These are phyloP conservation scores for Macrobrachium nipponense DNA, from an alignment of 1,140 invertebrate species.

Conservation along the genomic window DNA sequence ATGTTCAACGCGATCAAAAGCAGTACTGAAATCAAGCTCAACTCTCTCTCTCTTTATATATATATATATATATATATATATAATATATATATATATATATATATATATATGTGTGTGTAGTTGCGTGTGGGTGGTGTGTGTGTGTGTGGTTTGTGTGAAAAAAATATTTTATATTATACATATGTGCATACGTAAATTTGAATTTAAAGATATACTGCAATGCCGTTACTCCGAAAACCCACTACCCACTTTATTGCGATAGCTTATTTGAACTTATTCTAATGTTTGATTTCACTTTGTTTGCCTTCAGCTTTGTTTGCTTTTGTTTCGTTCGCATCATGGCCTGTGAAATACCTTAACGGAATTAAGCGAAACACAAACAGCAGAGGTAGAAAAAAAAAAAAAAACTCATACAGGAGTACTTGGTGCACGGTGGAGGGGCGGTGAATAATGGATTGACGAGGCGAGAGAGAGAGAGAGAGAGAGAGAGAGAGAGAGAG, in stretches of 20 bases:
- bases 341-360: neutral
- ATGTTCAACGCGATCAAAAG: too few relatives aligned
- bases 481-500: neutral
- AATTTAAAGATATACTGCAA: neutral
- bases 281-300: too few relatives aligned
- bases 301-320: too few relatives aligned
- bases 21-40: too few relatives aligned
- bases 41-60: neutral
- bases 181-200: neutral
- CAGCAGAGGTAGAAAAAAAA: neutral
- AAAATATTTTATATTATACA: too few relatives aligned
- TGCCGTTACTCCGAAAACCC: neutral
- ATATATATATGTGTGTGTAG: conserved; percentile 21
- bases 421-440: neutral
- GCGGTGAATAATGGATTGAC: neutral
- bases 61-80: conserved; percentile 19
- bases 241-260: neutral
- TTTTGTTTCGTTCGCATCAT: too few relatives aligned
- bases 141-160: neutral
- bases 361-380: neutral
- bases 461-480: neutral
- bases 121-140: neutral
- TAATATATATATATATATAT: conserved; percentile 1
- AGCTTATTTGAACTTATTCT: too few relatives aligned
- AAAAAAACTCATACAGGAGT: neutral